Evolutionary conservation across 2,113 vertebrate genomes (phyloP).

Genomic region (Falcunculus frontatus): DNA sequence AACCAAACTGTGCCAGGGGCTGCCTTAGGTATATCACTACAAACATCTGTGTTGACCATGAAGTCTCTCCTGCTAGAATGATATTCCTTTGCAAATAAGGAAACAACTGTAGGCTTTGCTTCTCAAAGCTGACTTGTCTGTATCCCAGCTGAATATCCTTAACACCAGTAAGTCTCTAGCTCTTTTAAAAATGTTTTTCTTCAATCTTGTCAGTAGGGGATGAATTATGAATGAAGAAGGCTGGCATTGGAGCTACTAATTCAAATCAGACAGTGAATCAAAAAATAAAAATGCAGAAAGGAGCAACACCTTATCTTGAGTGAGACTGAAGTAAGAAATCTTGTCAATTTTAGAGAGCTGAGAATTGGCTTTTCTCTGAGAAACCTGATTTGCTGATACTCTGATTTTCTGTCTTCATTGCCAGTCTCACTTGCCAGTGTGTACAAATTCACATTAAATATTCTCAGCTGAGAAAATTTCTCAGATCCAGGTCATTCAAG

Average conservation of each 20-base stretch:
- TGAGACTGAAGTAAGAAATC: background rate
- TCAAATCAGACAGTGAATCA: background rate
- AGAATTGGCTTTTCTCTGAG: background rate
- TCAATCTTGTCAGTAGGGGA: background rate
- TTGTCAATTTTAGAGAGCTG: background rate
- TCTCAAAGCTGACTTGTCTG: background rate
- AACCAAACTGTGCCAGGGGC: background rate
- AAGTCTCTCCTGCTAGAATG: background rate
- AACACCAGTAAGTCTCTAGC: background rate
- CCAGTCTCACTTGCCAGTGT: background rate
- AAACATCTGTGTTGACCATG: background rate
- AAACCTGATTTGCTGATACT: background rate
- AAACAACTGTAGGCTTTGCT: background rate
- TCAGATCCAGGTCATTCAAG: background rate
- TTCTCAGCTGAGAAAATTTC: background rate
- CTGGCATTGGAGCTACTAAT: background rate
- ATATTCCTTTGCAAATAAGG: background rate
- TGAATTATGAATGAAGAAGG: background rate
- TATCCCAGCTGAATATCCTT: background rate
- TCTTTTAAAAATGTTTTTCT: background rate
- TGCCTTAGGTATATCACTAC: background rate
- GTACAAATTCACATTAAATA: background rate
- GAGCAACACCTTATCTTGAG: background rate
- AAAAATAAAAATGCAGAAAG: background rate
- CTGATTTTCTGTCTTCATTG: background rate